Base-by-base conservation (phyloP, 2,113 vertebrate genomes). In the Cyprinus carpio region DNA sequence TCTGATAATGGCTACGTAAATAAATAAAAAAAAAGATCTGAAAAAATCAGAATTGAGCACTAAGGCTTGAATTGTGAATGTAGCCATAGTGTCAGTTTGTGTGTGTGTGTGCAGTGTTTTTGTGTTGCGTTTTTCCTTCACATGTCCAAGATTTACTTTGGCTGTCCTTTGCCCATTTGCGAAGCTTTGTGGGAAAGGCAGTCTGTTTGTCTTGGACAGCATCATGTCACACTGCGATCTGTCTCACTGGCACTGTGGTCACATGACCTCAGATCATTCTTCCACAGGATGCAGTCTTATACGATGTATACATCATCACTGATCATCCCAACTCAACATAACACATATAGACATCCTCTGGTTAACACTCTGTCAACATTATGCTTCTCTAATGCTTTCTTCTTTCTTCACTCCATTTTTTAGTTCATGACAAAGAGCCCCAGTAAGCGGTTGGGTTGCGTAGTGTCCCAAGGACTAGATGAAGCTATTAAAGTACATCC, bases 341-440 rank as follows among this genome's bases (percentile, higher is more conserved):
- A 75, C 4, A 18, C 27, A 54, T 74, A 62, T 34, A 71, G 43
- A 25, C 51, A n/a, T 65, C 78, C 15, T 75, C 23, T 29, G n/a
- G n/a, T 51, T 75, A 75, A 46, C 20, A 64, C 31, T 29, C 65
- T 34, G 29, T 34, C 65, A 49, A 18, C 40, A 72, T 75, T 43
- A 56, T 71, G 58, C 4, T 64, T 83, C 29, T 16, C 3, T 85
- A 37, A n/a, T 25, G 83, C 13, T 54, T 58, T 82, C n/a, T 76
- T 25, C 11, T 15, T 54, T 65, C 23, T 75, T 31, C 62, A n/a
- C 81, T 31, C 34, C 58, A 34, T 34, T 29, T 1, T 75, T 49
- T 84, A 99, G 98, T 99, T 99, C 91, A 99, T 99, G 98, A 99
- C 97, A 4, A 99, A 99, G 93, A 99, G 96, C 90, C 97, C 98